Base-by-base conservation (phyloP, 2,113 vertebrate species). In the Neomonachus schauinslandi region DNA sequence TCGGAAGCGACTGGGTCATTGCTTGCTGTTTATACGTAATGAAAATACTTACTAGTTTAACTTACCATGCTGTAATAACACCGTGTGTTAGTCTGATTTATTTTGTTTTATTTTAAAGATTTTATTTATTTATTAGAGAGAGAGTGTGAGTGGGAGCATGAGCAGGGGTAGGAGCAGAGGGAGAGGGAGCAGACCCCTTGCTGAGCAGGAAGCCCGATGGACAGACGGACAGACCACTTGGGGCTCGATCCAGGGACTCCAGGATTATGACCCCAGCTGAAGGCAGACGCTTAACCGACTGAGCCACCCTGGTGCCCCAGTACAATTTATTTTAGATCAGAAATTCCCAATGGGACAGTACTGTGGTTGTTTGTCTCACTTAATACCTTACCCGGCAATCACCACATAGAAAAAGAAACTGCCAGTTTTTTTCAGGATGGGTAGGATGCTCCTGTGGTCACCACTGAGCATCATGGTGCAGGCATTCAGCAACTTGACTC, bases 401-500 rank as follows among this genome's bases (percentile, higher is more conserved):
- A 12, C 33, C 18, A 10, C 13, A 7, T 3, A 71, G 10, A 8
- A 21, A 42, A 36, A 15, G 55, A n/a, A 53, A 51, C 22, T 18
- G 11, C 2, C 13, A 65, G 36, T 16, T 57, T 55, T n/a, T 51
- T 51, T 31, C 33, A 7, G 67, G 49, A 13, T 6, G 39, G 31
- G 9, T 5, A 33, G 79, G 31, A 8, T 16, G 85, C 31, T 42
- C 65, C 22, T 0, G 0, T 1, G 59, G 74, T 10, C 24, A 5
- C 31, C 14, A 1, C 24, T 1, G 14, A n/a, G 51, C 6, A 1
- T 1, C 31, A 5, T 0, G 31, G 42, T 4, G 6, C 18, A 5
- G 79, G 77, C 49, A 3, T 1, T 14, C 18, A 5, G 77, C 4
- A 16, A 1, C 8, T n/a, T 87, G 24, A 26, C 79, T 19, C 77